These are phyloP conservation scores for Palloptera scutellata DNA, from an alignment of 2,888 invertebrate species.

Conservation along the genomic window DNA sequence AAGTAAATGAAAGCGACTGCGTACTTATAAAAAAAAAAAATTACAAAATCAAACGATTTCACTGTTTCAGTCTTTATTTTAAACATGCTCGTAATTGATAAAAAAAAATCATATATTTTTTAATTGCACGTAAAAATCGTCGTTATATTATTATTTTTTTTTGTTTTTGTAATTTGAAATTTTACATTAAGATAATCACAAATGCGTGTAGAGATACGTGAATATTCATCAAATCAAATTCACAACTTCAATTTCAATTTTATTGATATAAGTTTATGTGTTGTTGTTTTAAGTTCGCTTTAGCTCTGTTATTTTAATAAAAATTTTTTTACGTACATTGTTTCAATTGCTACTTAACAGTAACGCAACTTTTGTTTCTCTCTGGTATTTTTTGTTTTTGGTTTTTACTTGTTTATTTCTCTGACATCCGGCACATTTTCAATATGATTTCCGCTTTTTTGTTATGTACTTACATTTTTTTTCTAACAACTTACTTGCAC, in stretches of 20 bases:
- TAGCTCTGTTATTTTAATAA: background rate
- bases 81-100: too few relatives aligned
- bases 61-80: background rate
- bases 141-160: too few relatives aligned
- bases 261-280: background rate
- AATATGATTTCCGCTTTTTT: constrained; percentile 29
- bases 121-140: background rate
- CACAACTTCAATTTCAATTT: constrained; percentile 2
- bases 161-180: too few relatives aligned
- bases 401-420: constrained; percentile 2
- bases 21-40: background rate
- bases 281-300: background rate
- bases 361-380: too few relatives aligned
- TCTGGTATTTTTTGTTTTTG: background rate
- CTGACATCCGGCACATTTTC: constrained; percentile 33
- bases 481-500: too few relatives aligned
- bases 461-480: background rate
- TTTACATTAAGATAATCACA: too few relatives aligned
- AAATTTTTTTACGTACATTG: background rate
- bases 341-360: too few relatives aligned
- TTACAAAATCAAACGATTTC: constrained; percentile 11
- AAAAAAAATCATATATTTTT: background rate
- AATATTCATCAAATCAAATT: background rate
- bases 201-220: too few relatives aligned
- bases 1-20: too few relatives aligned